Evolutionary conservation across 1,140 invertebrate species (phyloP), one percentile per base, ranked within the genome.

Genomic region (Drosophila repletoides): DNA sequence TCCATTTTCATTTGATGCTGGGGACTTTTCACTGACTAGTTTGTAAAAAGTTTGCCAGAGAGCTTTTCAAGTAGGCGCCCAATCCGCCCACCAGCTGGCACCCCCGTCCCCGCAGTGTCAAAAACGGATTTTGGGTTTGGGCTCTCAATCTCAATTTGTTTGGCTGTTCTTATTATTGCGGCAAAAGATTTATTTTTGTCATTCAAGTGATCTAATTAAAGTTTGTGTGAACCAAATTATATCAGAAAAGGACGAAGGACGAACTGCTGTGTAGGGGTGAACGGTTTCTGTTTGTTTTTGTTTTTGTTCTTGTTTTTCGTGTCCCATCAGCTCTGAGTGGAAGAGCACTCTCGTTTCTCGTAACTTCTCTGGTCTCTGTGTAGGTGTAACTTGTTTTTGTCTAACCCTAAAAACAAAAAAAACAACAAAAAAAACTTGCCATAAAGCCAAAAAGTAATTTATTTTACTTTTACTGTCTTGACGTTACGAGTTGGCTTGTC

Each of bases 131-230:
- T 14, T 41, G 43, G 15, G 2, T 41, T 19, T 28, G 19, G 19
- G 9, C 36, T 43, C 60, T 64, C 60, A 60, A 51, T 66, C 63
- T 67, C 74, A 72, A 79, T 75, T 84, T 72, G 59, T 79, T 72
- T 65, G 66, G n/a, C 71, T 52, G 49, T 48, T 59, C 80, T 86
- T 86, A 77, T 84, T 84, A 86, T 80, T 76, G 76, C 77, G 68
- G 76, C 38, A 60, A 63, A 59, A 80, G 80, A 86, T 86, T 86
- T 86, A 86, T 86, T 75, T 80, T 80, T 86, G 72, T 72, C 80
- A 76, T 80, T 86, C 41, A 58, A 87, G 59, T 76, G 81, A 86
- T 87, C 80, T 86, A 86, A 86, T 86, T 86, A 86, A 86, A 86
- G 80, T 86, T 86, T 76, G 52, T 71, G 43, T 60, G 53, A 21